Conservation (phyloP, 2,888 invertebrate species). For the Nephrotoma appendiculata region DNA sequence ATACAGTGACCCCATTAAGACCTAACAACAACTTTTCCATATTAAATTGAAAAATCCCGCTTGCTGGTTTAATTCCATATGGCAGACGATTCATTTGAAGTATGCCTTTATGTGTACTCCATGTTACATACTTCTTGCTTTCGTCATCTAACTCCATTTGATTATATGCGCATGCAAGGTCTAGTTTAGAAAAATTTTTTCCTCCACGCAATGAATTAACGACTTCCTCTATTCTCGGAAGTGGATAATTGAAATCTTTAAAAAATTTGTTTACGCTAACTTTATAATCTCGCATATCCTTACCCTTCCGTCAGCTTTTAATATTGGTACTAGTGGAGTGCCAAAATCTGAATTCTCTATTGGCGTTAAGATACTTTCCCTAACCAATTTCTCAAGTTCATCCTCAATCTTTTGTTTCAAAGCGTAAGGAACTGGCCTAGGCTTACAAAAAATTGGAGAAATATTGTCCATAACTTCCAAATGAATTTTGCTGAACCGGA, state of each 20-base stretch:
- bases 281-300: constrained; percentile 11
- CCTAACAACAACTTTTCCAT: constrained; percentile 18
- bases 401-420: neutral
- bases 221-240: constrained; percentile 19
- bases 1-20: constrained; percentile 11
- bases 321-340: constrained; percentile 14
- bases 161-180: constrained; percentile 22
- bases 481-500: neutral
- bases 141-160: constrained; percentile 21
- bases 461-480: neutral
- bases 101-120: no score
- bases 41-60: constrained; percentile 23
- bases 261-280: constrained; percentile 18
- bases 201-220: constrained; percentile 16
- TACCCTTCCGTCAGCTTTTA: constrained; percentile 11
- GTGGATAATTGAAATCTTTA: no score
- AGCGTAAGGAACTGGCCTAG: neutral
- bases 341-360: neutral
- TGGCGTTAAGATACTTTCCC: constrained; percentile 9
- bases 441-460: neutral
- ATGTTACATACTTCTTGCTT: constrained; percentile 8
- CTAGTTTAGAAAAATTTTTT: constrained; percentile 16
- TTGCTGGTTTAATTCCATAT: constrained; percentile 24
- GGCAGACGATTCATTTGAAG: constrained; percentile 13
- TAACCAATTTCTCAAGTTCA: constrained; percentile 10